Evolutionary conservation across 2,797 vertebrate species (phyloP), one percentile per base, ranked within the genome.

Genomic region (Hemibagrus guttatus): DNA sequence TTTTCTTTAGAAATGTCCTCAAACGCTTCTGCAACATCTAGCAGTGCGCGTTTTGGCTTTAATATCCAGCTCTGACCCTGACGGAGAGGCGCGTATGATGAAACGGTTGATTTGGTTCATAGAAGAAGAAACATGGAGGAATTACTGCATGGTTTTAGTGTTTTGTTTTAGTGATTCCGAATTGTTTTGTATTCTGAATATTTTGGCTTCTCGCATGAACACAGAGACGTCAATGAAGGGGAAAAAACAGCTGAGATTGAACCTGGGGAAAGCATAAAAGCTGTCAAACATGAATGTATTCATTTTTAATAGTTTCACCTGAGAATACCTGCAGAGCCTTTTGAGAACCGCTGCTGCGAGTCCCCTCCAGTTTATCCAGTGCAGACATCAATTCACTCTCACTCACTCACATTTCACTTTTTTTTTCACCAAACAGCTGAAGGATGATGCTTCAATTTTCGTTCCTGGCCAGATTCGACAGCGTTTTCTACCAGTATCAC

Each of bases 401-500:
- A 8, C 8, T 21, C 52, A 76, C n/a, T 54, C n/a, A 1, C 11
- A 6, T 23, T 78, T 31, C 74, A 42, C 2, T 58, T 80, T 61
- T 80, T 61, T 64, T n/a, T 35, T 1, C 21, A 23, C 28, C 58
- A 7, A n/a, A 26, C 56, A 59, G 31, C 28, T 63, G 12, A 46
- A n/a, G 42, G 59, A 42, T 21, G 54, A 13, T 39, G 21, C 23
- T 46, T 61, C 4, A 0, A 6, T 49, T 49, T 81, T 49, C 8
- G 8, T 46, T 46, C 4, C 3, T 17, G 46, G 39, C 14, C 58
- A 61, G 12, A 23, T 63, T 12, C 2, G 2, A 6, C 42, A 6
- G 8, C 49, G n/a, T 82, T 31, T 82, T 52, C 42, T 82, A 82
- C 80, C 63, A 52, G 63, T 17, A 68, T 31, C 63, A 52, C 61